Percentiles rank a stretch among this genome's conserved stretches.
phyloP scores from a whole-genome alignment of 2,888 invertebrate genomes.

The Xylocampa areola region DNA sequence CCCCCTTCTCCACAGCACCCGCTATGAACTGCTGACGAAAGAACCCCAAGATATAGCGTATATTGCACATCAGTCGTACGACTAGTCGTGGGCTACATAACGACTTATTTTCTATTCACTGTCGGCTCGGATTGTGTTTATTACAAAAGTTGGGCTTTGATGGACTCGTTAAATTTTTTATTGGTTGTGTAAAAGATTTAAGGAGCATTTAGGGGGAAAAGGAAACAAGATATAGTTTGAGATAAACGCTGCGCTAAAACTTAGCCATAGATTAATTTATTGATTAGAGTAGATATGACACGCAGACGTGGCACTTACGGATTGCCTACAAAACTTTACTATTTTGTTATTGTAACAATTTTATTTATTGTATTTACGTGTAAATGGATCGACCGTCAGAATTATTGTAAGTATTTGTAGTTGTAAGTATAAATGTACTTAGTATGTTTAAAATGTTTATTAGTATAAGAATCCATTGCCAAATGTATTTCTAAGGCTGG shows the following conservation, averaged over 20 bases:
- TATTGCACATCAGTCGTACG: conserved; percentile 9
- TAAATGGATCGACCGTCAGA: conserved; percentile 53
- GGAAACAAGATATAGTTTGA: background rate
- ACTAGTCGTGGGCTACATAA: conserved; percentile 6
- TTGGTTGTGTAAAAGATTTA: background rate
- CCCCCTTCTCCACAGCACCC: background rate
- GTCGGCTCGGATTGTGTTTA: background rate
- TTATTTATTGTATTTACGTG: conserved; percentile 40
- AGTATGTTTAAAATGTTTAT: conserved; percentile 47
- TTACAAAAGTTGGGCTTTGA: conserved; percentile 1
- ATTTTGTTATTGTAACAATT: conserved; percentile 30
- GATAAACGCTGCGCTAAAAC: conserved; percentile 42
- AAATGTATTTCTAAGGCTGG: conserved; percentile 82
- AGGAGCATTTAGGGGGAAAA: background rate
- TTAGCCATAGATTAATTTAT: conserved; percentile 38
- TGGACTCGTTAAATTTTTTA: conserved; percentile 7
- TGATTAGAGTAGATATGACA: conserved; percentile 25
- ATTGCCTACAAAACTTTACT: conserved; percentile 12
- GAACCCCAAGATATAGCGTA: conserved; percentile 30
- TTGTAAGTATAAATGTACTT: conserved; percentile 34
- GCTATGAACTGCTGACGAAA: conserved; percentile 24
- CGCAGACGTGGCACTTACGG: conserved; percentile 22
- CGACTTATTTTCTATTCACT: background rate
- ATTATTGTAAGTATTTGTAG: conserved; percentile 49
- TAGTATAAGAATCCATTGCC: conserved; percentile 63